Conservation (phyloP, 1,140 invertebrate species). For the Odontomachus brunneus region DNA sequence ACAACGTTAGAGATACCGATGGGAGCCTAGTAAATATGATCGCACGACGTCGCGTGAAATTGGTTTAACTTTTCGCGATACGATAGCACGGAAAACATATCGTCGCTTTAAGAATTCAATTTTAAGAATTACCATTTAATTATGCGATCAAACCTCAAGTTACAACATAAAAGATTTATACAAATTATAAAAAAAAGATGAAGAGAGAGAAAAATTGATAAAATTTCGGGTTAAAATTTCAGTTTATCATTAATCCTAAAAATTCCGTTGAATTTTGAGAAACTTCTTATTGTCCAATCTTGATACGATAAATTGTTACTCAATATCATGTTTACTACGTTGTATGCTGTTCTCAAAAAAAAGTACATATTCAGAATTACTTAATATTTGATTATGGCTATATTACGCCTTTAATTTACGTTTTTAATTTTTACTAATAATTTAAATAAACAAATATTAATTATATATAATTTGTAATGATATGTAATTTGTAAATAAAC, state of each 20-base stretch:
- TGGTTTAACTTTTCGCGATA: constrained; percentile 18
- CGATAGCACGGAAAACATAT: neutral
- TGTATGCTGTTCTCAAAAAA: no score
- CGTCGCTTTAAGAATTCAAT: neutral
- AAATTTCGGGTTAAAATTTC: no score
- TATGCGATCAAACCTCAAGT: neutral
- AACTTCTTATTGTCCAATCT: no score
- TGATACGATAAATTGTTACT: no score
- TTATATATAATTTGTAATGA: neutral
- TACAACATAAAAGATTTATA: neutral
- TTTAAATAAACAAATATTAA: neutral
- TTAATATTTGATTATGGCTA: no score
- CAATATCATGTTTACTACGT: no score
- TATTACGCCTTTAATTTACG: no score
- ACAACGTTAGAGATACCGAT: constrained; percentile 34
- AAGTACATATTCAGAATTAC: no score
- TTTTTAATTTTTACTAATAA: no score
- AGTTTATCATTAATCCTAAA: no score
- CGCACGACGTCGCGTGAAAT: constrained; percentile 17
- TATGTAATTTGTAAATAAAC: neutral
- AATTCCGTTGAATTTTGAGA: no score
- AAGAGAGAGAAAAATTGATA: no score
- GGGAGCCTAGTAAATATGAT: constrained; percentile 21
- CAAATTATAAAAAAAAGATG: neutral
- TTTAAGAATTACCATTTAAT: neutral